Evolutionary conservation across 2,797 vertebrate genomes (phyloP).

Genomic region (Diceros bicornis): DNA sequence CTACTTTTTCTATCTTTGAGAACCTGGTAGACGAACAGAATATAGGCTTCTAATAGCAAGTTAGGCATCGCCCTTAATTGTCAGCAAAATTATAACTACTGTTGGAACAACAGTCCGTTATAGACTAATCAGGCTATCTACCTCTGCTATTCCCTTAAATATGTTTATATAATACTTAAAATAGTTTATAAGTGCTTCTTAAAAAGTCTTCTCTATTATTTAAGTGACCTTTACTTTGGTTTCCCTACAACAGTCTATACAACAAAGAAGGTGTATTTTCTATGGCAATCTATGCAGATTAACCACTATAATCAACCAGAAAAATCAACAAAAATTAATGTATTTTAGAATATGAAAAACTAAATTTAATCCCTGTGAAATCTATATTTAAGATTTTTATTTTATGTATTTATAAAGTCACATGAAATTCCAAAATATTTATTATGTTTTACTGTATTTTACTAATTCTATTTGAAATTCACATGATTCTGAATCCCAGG

Average conservation of each 20-base stretch:
- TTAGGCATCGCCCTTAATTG: background rate
- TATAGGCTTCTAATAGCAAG: background rate
- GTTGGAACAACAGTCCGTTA: background rate
- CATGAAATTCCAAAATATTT: background rate
- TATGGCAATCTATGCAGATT: background rate
- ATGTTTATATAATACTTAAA: background rate
- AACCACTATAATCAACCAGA: background rate
- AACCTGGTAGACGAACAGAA: background rate
- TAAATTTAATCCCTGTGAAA: background rate
- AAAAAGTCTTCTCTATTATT: background rate
- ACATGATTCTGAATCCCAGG: background rate
- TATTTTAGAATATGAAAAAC: background rate
- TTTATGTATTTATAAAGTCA: background rate
- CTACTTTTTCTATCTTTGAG: background rate
- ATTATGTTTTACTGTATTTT: background rate
- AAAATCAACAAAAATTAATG: background rate
- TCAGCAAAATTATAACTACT: background rate
- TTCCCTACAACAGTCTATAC: background rate
- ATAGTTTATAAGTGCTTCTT: background rate
- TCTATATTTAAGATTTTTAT: background rate
- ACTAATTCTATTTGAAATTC: background rate
- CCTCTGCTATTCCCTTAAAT: background rate
- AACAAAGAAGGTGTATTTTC: background rate
- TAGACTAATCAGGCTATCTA: background rate
- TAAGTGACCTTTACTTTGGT: background rate